Evolutionary conservation across 2,113 vertebrate genomes (phyloP), one percentile per base, ranked within the genome.

Genomic region (Orycteropus afer): DNA sequence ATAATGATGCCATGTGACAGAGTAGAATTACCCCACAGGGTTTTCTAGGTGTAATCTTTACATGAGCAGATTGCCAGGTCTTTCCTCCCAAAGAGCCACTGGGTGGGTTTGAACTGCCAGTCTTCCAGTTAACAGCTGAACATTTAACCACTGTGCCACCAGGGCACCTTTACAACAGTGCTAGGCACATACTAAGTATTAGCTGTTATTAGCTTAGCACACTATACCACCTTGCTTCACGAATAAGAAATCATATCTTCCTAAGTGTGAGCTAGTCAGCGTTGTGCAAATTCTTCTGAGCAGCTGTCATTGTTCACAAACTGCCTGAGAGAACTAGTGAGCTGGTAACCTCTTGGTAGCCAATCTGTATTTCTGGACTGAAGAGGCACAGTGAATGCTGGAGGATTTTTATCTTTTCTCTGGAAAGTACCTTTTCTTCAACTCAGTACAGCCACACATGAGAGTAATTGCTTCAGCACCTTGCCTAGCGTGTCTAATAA

Each of bases 351-450:
- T 63, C 15, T 57, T 89, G 65, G 53, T 85, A 90, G 93, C 37
- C 15, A 57, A 76, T 22, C 12, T 69, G 67, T 74, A 78, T 18
- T 73, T 97, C 42, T 59, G 82, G 86, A 45, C 47, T 49, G 42
- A 82, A 94, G 83, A 69, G 51, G 18, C 29, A 57, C 47, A 77
- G 55, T 22, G 79, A 93, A 76, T 34, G 76, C 55, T 67, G 65
- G 86, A 71, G 5, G 32, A 71, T 57, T 93, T 82, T 92, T n/a
- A 92, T 71, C 69, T 91, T 85, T 94, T 86, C 76, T 95, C 57
- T 89, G 93, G 89, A 97, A 97, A 97, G 95, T 78, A 91, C 94
- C 91, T 53, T 89, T 87, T 78, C 65, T 93, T 34, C 51, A 80
- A 79, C 47, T 53, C 42, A 37, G n/a, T 63, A 65, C 23, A 77